phyloP scores from a whole-genome alignment of 2,113 vertebrate species.

The Cyrtonyx montezumae region DNA sequence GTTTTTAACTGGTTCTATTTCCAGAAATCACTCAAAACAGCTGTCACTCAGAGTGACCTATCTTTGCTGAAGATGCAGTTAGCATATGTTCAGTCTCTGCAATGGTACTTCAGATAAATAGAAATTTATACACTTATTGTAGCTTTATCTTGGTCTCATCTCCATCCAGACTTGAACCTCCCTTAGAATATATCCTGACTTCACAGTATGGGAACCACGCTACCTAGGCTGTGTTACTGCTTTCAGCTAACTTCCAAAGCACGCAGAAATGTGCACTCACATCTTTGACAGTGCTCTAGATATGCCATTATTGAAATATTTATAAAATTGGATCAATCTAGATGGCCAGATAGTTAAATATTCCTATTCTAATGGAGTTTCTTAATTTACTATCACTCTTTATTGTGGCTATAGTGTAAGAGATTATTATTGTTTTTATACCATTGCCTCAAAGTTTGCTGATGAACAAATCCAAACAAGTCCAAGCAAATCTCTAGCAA shows the following conservation, averaged over 20 bases:
- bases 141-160: not conserved
- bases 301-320: not conserved
- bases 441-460: no score
- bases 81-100: not conserved
- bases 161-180: not conserved
- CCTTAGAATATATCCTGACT: not conserved
- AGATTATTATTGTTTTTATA: no score
- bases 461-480: no score
- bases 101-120: not conserved
- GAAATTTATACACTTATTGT: not conserved
- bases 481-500: no score
- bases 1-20: not conserved
- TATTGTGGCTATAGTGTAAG: not conserved
- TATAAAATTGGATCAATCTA: conserved; percentile 7
- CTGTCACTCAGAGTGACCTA: not conserved
- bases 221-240: not conserved
- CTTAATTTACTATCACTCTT: not conserved
- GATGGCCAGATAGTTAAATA: not conserved
- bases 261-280: not conserved
- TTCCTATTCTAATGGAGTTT: conserved; percentile 18
- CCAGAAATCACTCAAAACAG: not conserved
- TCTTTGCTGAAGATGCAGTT: not conserved
- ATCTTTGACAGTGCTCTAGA: not conserved
- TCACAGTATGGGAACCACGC: not conserved
- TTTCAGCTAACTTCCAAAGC: not conserved